These are phyloP conservation scores for Phoxinus phoxinus DNA, from an alignment of 2,113 vertebrate species.

Conservation along the genomic window DNA sequence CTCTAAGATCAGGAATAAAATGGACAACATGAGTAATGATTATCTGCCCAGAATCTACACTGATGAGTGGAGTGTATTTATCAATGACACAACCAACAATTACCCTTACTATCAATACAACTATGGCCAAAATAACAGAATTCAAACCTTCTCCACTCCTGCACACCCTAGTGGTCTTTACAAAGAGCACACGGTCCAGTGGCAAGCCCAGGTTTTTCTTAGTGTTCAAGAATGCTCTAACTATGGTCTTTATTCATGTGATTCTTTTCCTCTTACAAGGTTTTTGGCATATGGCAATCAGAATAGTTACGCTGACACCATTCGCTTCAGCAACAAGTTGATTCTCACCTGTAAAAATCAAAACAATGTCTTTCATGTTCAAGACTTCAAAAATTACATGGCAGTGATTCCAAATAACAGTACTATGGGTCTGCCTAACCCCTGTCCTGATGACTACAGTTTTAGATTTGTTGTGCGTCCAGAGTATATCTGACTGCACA, in stretches of 20 bases:
- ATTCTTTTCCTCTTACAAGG: conserved; percentile 64
- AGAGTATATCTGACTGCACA: conserved; percentile 61
- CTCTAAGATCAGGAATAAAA: conserved; percentile 55
- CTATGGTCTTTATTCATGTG: conserved; percentile 43
- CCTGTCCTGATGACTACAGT: conserved; percentile 62
- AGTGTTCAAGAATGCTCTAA: conserved; percentile 61
- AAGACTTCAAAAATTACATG: conserved; percentile 65
- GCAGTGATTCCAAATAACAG: conserved; percentile 59
- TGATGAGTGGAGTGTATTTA: background rate
- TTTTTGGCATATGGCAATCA: rapidly evolving
- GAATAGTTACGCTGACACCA: background rate
- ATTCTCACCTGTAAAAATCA: conserved; percentile 67
- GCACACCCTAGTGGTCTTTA: conserved; percentile 74
- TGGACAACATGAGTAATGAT: conserved; percentile 55
- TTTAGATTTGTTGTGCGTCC: conserved; percentile 73
- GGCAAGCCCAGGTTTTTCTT: conserved; percentile 64
- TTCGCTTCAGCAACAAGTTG: conserved; percentile 72
- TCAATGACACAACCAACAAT: background rate
- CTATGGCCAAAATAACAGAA: background rate
- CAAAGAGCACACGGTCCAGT: background rate
- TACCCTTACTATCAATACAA: background rate
- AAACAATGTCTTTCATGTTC: conserved; percentile 67
- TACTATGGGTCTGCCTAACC: conserved; percentile 60
- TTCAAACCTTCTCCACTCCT: conserved; percentile 61
- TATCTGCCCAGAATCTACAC: conserved; percentile 76